Base-by-base conservation (phyloP, 2,888 invertebrate species). In the Stenoptilia bipunctidactyla region DNA sequence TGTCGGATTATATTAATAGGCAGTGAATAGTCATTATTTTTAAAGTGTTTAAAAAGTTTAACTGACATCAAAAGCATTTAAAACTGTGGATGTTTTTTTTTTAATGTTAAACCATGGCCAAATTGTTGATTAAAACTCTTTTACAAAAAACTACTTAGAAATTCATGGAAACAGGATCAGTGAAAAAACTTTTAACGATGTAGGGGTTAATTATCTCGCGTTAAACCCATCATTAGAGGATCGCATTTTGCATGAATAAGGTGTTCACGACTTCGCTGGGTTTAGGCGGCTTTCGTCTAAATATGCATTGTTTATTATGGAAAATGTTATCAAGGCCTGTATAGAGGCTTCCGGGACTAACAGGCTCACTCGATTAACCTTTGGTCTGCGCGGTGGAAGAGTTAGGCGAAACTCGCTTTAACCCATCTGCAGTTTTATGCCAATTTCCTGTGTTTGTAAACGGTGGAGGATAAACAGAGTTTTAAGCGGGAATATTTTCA, bases 291-390 rank as follows among this genome's bases (percentile, higher is more conserved):
- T 34, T 36, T 44, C 39, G 40, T 40, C 40, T 39, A 48, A 48
- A 50, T 50, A 52, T 53, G 56, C 55, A 64, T 66, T 66, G 65
- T 66, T 63, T 64, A 63, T 61, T 61, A 61, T 60, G 53, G 53
- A 47, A 54, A 52, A 38, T 45, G 58, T 58, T 61, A 62, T 63
- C 63, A 53, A 44, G 49, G 48, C 45, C 52, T 57, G 61, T 63
- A 61, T 62, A 64, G 60, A 56, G 53, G 58, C 56, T 50, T 48
- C 46, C 43, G 50, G 47, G 50, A 27, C 39, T 15, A 53, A 50
- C 57, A 56, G 58, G 59, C 56, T 50, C 62, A 66, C 60, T 72
- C 68, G 66, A 74, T 74, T 76, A 77, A 74, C 74, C 74, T 70
- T 57, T 71, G 67, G 66, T 61, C 69, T 44, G 56, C 57, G 54